phyloP scores from a whole-genome alignment of 2,888 invertebrate species.

The Choristoneura rosaceana region DNA sequence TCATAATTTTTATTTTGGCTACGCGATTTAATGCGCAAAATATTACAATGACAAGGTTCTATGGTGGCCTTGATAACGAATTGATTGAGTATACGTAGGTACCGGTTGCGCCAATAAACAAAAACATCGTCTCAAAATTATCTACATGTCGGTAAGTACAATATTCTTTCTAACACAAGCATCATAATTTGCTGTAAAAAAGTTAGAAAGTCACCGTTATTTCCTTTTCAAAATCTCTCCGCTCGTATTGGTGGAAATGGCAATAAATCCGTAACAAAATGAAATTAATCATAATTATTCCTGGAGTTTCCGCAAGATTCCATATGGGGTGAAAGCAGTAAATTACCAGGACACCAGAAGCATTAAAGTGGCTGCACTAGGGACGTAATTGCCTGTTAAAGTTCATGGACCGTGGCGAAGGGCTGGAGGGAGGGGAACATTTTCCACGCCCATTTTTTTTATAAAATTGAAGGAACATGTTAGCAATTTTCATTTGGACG shows the following conservation, averaged over 20 bases:
- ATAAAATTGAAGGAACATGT: constrained; percentile 12
- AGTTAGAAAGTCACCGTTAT: not conserved
- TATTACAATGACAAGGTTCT: no score
- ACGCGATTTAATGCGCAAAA: no score
- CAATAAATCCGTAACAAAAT: constrained; percentile 13
- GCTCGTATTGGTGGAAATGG: not conserved
- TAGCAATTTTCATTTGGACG: not conserved
- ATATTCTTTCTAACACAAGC: no score
- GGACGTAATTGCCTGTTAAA: constrained; percentile 74
- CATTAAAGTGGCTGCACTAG: constrained; percentile 58
- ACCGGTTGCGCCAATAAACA: no score
- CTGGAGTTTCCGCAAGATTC: constrained; percentile 14
- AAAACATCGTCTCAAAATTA: no score
- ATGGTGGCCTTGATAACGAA: no score
- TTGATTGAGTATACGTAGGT: no score
- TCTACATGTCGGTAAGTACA: no score
- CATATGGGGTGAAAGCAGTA: constrained; percentile 29
- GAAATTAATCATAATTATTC: constrained; percentile 27
- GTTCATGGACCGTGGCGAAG: constrained; percentile 70
- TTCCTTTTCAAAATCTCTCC: not conserved
- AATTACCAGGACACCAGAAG: constrained; percentile 56
- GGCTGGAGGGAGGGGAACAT: constrained; percentile 51
- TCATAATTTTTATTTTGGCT: no score
- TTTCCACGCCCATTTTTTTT: constrained; percentile 43
- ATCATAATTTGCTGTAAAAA: not conserved